phyloP scores from a whole-genome alignment of 64 coral and sea anemone species.

The Montipora foliosa region DNA sequence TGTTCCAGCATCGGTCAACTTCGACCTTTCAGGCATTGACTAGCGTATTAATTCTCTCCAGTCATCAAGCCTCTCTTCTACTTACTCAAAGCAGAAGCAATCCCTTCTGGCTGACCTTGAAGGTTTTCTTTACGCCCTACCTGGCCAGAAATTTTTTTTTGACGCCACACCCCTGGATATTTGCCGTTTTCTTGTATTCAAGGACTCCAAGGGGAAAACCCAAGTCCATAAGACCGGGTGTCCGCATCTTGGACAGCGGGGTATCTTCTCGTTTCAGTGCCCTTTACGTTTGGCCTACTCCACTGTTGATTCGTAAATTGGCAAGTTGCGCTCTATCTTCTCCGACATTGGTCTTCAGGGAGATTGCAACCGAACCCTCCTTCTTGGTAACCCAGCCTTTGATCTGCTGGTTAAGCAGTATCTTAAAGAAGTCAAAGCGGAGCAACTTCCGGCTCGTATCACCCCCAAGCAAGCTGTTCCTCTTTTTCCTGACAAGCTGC shows the following conservation, averaged over 20 bases:
- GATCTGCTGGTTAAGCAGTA: slow-evolving; percentile 8
- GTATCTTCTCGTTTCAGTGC: slow-evolving; percentile 12
- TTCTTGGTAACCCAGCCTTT: too few relatives aligned
- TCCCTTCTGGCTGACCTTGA: slow-evolving; percentile 29
- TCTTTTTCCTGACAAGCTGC: slow-evolving; percentile 29
- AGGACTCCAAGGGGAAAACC: slow-evolving; percentile 59
- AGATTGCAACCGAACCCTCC: too few relatives aligned
- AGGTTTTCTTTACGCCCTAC: slow-evolving; percentile 16
- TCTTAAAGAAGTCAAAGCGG: not conserved
- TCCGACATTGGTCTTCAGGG: not conserved
- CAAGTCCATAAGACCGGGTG: slow-evolving; percentile 44
- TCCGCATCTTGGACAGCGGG: slow-evolving; percentile 40
- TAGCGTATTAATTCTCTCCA: too few relatives aligned
- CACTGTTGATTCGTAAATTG: slow-evolving; percentile 68
- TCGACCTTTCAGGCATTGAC: slow-evolving; percentile 46
- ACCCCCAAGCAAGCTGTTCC: slow-evolving; percentile 38
- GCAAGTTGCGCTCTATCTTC: slow-evolving; percentile 52
- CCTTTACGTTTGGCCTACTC: slow-evolving; percentile 18
- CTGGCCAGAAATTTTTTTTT: slow-evolving; percentile 40
- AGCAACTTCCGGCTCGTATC: slow-evolving; percentile 40
- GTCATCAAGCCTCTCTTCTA: not conserved
- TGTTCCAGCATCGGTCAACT: not conserved
- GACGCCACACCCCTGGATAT: slow-evolving; percentile 50
- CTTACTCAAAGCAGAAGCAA: slow-evolving; percentile 60
- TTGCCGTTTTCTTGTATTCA: slow-evolving; percentile 49